Percentiles rank a stretch among this genome's conserved stretches.
Evolutionary conservation across 2,888 invertebrate genomes (phyloP).

Genomic region (Subacronicta megacephala): DNA sequence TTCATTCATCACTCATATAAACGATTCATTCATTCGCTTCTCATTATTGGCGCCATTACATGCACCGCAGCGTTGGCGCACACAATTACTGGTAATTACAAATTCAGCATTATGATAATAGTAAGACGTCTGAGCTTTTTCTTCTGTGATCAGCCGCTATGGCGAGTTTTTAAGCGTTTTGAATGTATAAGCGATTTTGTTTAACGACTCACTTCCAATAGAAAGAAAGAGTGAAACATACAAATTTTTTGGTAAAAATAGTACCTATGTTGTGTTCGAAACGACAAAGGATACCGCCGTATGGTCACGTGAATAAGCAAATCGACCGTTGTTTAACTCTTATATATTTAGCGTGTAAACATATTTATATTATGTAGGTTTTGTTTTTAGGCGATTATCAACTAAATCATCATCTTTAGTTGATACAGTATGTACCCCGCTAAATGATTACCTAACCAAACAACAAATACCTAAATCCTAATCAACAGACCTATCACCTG

Average conservation of each 20-base stretch:
- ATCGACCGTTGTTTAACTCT: too few species aligned
- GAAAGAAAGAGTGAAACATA: background rate
- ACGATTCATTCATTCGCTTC: slow-evolving; percentile 70
- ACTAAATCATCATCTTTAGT: too few species aligned
- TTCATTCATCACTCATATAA: slow-evolving; percentile 63
- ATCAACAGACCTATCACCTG: too few species aligned
- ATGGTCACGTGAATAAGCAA: too few species aligned
- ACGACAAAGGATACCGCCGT: background rate
- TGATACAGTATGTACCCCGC: too few species aligned
- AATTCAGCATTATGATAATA: slow-evolving; percentile 67
- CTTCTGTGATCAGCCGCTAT: slow-evolving; percentile 28
- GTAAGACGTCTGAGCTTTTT: slow-evolving; percentile 44
- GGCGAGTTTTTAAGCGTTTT: slow-evolving; percentile 23
- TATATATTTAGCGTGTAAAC: too few species aligned
- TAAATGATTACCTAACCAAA: too few species aligned
- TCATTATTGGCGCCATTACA: slow-evolving; percentile 42
- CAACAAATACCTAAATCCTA: too few species aligned
- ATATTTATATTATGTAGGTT: too few species aligned
- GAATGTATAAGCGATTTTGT: slow-evolving; percentile 12
- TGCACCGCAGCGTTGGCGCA: slow-evolving; percentile 34
- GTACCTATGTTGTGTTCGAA: background rate
- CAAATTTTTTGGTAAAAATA: background rate
- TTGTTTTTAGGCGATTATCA: too few species aligned
- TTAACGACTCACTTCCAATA: slow-evolving; percentile 22
- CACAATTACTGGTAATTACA: slow-evolving; percentile 61